Evolutionary conservation across 2,113 vertebrate genomes (phyloP), one percentile per base, ranked within the genome.

Genomic region (Turnix velox): DNA sequence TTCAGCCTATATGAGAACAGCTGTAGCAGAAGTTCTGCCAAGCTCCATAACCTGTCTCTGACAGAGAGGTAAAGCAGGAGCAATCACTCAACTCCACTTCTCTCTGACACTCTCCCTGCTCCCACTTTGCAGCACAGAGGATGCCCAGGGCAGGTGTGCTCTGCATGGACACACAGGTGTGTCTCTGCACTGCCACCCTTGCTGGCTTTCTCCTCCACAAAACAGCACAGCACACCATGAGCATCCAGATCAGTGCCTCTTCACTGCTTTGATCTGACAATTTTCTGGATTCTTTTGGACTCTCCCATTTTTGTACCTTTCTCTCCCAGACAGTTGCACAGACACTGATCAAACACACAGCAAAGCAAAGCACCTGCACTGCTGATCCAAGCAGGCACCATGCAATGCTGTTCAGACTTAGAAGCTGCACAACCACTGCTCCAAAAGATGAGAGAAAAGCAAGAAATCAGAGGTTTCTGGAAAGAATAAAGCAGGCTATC

Each of bases 71-170:
- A 37, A 74, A 72, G 6, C 30, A 78, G n/a, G 17, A 90, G 30
- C 27, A 78, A 27, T 2, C 3, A 0, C 3, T 31, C 11, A 61
- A 10, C 0, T 0, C 19, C 17, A 12, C 4, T 68, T 69, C 23
- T 25, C 25, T 55, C n/a, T 28, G 54, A 30, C 4, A 35, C 23
- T 42, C 18, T 73, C n/a, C 72, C 42, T 68, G 5, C 2, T 48
- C 25, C 23, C 24, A 24, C 10, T 54, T 62, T 28, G 25, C 59
- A 63, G n/a, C 0, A 7, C 3, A 19, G 20, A 30, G 43, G 35
- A 30, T 40, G 51, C 27, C 57, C 82, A 31, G 22, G 23, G 39
- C 27, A 71, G 24, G 3, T 7, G 6, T 13, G 45, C 6, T 33
- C 42, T 49, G 20, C 19, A 3, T 23, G 10, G 17, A 74, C 39